Base-by-base conservation (phyloP, 2,888 invertebrate species). In the Andrena marginata region DNA sequence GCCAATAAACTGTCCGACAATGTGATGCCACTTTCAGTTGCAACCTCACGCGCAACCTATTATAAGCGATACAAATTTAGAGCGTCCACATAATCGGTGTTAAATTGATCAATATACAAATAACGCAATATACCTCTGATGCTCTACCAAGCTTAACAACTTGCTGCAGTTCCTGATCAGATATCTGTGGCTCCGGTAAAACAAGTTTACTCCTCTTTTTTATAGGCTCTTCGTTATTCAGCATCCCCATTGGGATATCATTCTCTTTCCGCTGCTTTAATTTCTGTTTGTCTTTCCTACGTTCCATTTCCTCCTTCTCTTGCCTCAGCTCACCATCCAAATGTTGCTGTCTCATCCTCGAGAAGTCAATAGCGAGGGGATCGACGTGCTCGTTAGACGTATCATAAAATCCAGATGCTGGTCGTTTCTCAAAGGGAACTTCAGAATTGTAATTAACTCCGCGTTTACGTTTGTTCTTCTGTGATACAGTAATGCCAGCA, bases 391-490 rank as follows among this genome's bases (percentile, higher is more conserved):
- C 99, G 80, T 96, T 97, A 0, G 98, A 96, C 0, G 99, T 99
- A 93, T 99, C 99, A 93, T 99, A 98, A 94, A 99, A 99, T 0
- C 99, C 99, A 13, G 96, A 91, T 0, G 98, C 97, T 0, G 99
- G 99, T 54, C 96, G 96, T 94, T 99, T 99, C 93, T 99, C 99
- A 94, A 99, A 99, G 0, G 99, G 99, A 89, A 99, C 97, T 95
- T 99, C 99, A 0, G 97, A 96, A 94, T 99, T 99, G 95, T 99
- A 99, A 94, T 99, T 98, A 4, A 99, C 98, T 0, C 98, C 98
- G 13, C 98, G 97, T 93, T 98, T 96, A 0, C 98, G 96, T 93
- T 98, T 97, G 92, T 96, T 96, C 91, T 97, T 97, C 76, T 96
- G 96, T 31, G 94, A 93, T 2, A 95, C 95, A 87, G 95, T 96